Conservation (phyloP, 2,888 invertebrate genomes). For the Chymomyza fuscimana region DNA sequence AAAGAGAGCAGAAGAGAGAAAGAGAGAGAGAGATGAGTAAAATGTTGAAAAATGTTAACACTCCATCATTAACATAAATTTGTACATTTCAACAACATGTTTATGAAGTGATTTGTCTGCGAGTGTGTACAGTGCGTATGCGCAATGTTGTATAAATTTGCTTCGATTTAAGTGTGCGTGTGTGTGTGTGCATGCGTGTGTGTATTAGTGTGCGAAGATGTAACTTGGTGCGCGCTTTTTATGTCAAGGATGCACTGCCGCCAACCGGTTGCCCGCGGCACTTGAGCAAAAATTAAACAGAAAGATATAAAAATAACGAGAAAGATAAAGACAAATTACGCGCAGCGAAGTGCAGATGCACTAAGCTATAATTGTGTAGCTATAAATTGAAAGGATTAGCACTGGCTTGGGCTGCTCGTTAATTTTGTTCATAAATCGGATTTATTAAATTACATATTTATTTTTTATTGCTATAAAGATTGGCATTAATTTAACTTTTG, state of each 20-base stretch:
- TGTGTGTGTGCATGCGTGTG: conserved; percentile 21
- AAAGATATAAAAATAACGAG: background rate
- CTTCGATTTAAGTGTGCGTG: conserved; percentile 22
- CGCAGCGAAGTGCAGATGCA: background rate
- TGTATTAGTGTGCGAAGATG: conserved; percentile 52
- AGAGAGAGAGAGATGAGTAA: conserved; percentile 8
- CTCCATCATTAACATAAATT: conserved; percentile 45
- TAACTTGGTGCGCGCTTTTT: conserved; percentile 72
- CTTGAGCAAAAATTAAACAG: conserved; percentile 37
- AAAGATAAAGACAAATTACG: background rate
- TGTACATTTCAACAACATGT: conserved; percentile 14
- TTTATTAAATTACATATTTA: too few species aligned
- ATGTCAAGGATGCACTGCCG: conserved; percentile 78
- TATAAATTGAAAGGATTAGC: background rate
- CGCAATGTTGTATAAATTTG: conserved; percentile 57
- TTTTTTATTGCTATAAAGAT: too few species aligned
- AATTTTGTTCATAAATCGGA: background rate
- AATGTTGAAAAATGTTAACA: conserved; percentile 37
- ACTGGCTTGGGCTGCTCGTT: background rate
- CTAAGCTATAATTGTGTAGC: background rate
- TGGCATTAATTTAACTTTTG: too few species aligned
- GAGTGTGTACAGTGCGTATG: conserved; percentile 50
- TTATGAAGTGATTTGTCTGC: background rate
- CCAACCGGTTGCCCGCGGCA: conserved; percentile 76
- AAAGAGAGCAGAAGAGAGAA: conserved; percentile 8